phyloP scores from a whole-genome alignment of 2,888 invertebrate species.

The Phortica okadai region DNA sequence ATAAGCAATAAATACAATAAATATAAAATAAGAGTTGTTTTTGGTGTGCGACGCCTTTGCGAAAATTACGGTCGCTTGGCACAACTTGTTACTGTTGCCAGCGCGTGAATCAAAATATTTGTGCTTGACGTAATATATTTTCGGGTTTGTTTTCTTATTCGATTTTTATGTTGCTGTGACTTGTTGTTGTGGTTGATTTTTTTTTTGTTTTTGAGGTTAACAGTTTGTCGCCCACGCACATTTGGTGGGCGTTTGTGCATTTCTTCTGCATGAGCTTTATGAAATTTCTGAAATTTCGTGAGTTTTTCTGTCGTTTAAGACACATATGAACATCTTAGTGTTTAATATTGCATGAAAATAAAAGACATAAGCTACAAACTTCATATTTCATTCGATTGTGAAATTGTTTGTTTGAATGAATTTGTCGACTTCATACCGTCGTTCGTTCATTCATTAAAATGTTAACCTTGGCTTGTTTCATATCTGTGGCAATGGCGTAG shows the following conservation, averaged over 20 bases:
- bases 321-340: background rate
- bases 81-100: slow-evolving; percentile 41
- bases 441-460: too few relatives aligned
- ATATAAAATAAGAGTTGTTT: slow-evolving; percentile 1
- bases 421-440: too few relatives aligned
- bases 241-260: slow-evolving; percentile 38
- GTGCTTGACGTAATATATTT: slow-evolving; percentile 55
- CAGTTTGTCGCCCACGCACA: slow-evolving; percentile 64
- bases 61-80: slow-evolving; percentile 48
- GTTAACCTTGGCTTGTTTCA: too few relatives aligned
- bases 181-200: background rate
- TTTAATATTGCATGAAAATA: slow-evolving; percentile 35
- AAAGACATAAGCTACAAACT: slow-evolving; percentile 65
- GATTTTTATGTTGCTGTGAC: background rate
- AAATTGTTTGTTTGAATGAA: slow-evolving; percentile 19
- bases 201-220: slow-evolving; percentile 54
- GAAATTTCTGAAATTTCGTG: background rate
- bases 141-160: background rate
- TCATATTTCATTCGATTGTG: slow-evolving; percentile 32
- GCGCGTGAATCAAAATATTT: slow-evolving; percentile 55
- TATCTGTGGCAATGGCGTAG: slow-evolving; percentile 6
- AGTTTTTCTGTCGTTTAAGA: too few relatives aligned
- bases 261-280: slow-evolving; percentile 39
- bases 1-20: background rate
- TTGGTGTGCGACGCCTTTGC: slow-evolving; percentile 66